A percentile compares a stretch with the other conserved stretches of the same genome.
phyloP scores from a whole-genome alignment of 1,140 invertebrate species.

The Melanaphis sacchari region DNA sequence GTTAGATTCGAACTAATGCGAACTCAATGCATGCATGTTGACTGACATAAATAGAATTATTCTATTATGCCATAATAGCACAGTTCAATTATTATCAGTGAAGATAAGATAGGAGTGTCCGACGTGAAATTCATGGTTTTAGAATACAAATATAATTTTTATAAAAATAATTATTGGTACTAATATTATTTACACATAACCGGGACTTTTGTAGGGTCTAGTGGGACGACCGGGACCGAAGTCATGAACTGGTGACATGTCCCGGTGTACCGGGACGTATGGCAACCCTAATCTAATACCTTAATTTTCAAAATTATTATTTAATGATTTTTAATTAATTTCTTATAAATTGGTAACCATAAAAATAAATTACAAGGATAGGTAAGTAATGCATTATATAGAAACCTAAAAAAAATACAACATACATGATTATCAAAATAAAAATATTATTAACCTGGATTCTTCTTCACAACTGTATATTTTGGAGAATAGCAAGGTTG shows the following conservation, averaged over 20 bases:
- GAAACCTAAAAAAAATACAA: no score
- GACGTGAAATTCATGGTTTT: constrained; percentile 7
- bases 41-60: not conserved
- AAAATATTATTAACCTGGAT: no score
- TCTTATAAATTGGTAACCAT: no score
- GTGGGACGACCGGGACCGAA: not conserved
- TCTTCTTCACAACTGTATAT: no score
- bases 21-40: not conserved
- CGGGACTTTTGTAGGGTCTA: constrained; percentile 27
- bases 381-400: no score
- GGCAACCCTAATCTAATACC: not conserved
- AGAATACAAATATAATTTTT: constrained; percentile 13
- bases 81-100: constrained; percentile 5
- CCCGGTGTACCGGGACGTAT: constrained; percentile 41
- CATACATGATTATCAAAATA: no score
- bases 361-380: no score
- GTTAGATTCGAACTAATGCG: constrained; percentile 4
- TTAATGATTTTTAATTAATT: no score
- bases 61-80: not conserved
- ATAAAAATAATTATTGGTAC: constrained; percentile 35
- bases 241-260: constrained; percentile 35
- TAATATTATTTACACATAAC: not conserved
- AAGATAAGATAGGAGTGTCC: not conserved
- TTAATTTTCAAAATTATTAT: no score
- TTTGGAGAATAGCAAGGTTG: no score